Evolutionary conservation across 2,888 invertebrate genomes (phyloP).

Genomic region (Stenurella melanura): DNA sequence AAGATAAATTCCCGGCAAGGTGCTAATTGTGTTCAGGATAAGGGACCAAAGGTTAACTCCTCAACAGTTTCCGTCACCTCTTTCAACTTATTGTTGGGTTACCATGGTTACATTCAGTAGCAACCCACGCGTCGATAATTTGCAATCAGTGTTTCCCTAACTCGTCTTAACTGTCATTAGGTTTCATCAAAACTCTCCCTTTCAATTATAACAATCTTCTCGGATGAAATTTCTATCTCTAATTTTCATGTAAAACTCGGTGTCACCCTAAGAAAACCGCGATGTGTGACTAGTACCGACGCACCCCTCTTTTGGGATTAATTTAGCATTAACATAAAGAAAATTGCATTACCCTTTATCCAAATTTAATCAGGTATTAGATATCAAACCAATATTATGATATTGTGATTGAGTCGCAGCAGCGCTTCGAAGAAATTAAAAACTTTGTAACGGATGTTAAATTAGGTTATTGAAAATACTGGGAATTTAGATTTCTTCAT

Average conservation of each 20-base stretch:
- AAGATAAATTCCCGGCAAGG: constrained; percentile 49
- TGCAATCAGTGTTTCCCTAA: constrained; percentile 60
- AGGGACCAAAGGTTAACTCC: constrained; percentile 54
- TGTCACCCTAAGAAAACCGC: background rate
- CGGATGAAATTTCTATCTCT: constrained; percentile 37
- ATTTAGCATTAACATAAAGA: too few species aligned
- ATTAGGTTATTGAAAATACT: too few species aligned
- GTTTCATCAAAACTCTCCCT: constrained; percentile 58
- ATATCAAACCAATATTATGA: too few species aligned
- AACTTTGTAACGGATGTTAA: too few species aligned
- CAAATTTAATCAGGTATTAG: too few species aligned
- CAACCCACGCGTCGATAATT: constrained; percentile 58
- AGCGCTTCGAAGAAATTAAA: too few species aligned
- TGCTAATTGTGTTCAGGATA: constrained; percentile 54
- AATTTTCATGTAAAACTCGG: constrained; percentile 35
- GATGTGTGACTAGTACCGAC: background rate
- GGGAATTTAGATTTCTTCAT: too few species aligned
- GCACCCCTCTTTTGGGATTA: background rate
- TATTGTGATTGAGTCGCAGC: too few species aligned
- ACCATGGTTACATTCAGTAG: constrained; percentile 47
- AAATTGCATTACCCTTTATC: too few species aligned
- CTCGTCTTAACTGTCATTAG: constrained; percentile 59
- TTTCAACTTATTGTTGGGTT: constrained; percentile 57
- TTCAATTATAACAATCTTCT: constrained; percentile 55
- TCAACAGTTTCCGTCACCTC: constrained; percentile 56